phyloP scores from a whole-genome alignment of 2,113 vertebrate genomes.

The Mobula hypostoma region DNA sequence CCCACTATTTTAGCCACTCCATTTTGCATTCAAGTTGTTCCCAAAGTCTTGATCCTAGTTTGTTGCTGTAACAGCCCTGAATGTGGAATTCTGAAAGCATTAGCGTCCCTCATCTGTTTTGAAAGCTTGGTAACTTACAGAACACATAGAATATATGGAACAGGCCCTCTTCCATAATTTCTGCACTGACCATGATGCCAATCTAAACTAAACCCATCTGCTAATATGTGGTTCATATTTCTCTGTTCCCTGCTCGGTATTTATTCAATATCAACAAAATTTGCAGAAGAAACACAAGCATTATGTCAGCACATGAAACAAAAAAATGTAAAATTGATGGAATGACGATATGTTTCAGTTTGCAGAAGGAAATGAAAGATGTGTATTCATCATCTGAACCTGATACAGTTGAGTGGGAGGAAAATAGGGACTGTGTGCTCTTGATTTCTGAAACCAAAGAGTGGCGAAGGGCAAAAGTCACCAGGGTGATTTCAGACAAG shows the following conservation, averaged over 20 bases:
- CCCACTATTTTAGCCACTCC: neutral
- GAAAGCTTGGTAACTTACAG: neutral
- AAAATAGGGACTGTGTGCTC: constrained; percentile 71
- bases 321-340: neutral
- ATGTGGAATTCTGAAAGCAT: neutral
- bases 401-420: constrained; percentile 60
- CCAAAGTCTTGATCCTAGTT: neutral
- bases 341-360: constrained; percentile 50
- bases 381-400: constrained; percentile 56
- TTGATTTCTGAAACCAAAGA: constrained; percentile 53
- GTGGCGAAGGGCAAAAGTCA: constrained; percentile 76
- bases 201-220: too few relatives aligned
- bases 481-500: constrained; percentile 55
- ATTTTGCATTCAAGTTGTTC: neutral
- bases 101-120: neutral
- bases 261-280: too few relatives aligned
- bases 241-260: too few relatives aligned
- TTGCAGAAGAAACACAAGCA: neutral
- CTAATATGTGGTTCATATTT: too few relatives aligned
- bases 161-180: too few relatives aligned
- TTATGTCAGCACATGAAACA: neutral
- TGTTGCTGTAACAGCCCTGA: too few relatives aligned
- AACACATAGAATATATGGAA: too few relatives aligned
- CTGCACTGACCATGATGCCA: too few relatives aligned
- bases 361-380: constrained; percentile 65